Evolutionary conservation across 2,113 vertebrate species (phyloP), one percentile per base, ranked within the genome.

Genomic region (Leuciscus idus): DNA sequence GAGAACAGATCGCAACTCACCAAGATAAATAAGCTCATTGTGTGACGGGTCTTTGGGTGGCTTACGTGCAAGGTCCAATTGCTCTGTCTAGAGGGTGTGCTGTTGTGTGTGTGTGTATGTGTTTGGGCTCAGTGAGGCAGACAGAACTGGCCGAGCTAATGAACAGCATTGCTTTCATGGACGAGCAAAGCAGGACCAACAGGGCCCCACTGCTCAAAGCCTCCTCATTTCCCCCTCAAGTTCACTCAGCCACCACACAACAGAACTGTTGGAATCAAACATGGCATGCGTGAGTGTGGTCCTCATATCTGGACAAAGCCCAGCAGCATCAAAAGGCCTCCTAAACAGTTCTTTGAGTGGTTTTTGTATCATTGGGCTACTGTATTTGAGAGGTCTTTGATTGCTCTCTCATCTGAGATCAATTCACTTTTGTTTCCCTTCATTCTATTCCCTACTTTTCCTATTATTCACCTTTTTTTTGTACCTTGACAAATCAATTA

Each of bases 401-500:
- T 74, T 68, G 19, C 48, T 19, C 64, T 79, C 46, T 79, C 15
- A 50, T 36, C 74, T 66, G 2, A 50, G 43, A 78, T 76, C 48
- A 62, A 83, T 75, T 72, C 19, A 55, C 26, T 21, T 68, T 81
- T 81, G 36, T 75, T 19, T 61, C 12, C 52, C 21, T 23, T 52
- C 28, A 11, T 81, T 6, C 33, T 81, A 39, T 93, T 92, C 91
- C 94, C 93, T 94, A 91, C 93, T 92, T 64, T 86, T 78, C 46
- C 33, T 70, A 85, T 66, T 15, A 21, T 68, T 73, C 43, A 11
- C 75, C 15, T 48, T 66, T 68, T 55, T 93, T 94, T 93, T 79
- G 74, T 68, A 23, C 94, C 92, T 93, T 93, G 95, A 94, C 88
- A 96, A 96, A 96, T 97, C 95, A 96, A 96, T 97, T 95, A 96